Base-by-base conservation (phyloP, 2,113 vertebrate genomes). In the Xiphophorus hellerii region DNA sequence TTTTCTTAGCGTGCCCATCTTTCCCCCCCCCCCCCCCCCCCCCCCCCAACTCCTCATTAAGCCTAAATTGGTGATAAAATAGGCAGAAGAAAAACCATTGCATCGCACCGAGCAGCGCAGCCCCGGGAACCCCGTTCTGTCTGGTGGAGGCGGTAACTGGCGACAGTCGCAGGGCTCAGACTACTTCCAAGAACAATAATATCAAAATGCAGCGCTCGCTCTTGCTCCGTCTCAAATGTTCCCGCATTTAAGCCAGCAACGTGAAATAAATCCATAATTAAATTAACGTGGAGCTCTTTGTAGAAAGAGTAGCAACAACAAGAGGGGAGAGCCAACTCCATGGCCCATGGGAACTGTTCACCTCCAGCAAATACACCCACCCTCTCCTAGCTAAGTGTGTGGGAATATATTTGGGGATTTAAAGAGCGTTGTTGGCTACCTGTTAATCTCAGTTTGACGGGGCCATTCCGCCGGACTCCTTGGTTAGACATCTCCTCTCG, bases 391-490 rank as follows among this genome's bases (percentile, higher is more conserved):
- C 87, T 71, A 2, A 71, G 80, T 76, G 83, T 91, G 74, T 39
- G 72, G 29, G 81, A 78, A 70, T 66, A 82, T 12, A 35, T 13
- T 66, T n/a, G 82, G 80, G 89, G 69, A 71, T 83, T 89, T 89
- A 82, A 90, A 82, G 88, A 82, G 80, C 78, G 39, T 69, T 68
- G 84, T 66, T 77, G 76, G 76, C 78, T 92, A 99, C 97, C 97
- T 96, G 97, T 99, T 95, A 99, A 92, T 85, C 97, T 97, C 90
- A 99, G 95, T 90, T 99, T 98, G 87, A 98, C 97, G 27, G 97
- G 97, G 89, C 97, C 97, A 84, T 96, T 98, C 92, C 97, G 95
- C 94, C 97, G 95, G 86, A 95, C 95, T 88, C 96, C 97, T 90
- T 95, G 97, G 93, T 97, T 98, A 91, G 97, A 98, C 97, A 98